Evolutionary conservation across 2,113 vertebrate species (phyloP).

Genomic region (Globicephala melas): DNA sequence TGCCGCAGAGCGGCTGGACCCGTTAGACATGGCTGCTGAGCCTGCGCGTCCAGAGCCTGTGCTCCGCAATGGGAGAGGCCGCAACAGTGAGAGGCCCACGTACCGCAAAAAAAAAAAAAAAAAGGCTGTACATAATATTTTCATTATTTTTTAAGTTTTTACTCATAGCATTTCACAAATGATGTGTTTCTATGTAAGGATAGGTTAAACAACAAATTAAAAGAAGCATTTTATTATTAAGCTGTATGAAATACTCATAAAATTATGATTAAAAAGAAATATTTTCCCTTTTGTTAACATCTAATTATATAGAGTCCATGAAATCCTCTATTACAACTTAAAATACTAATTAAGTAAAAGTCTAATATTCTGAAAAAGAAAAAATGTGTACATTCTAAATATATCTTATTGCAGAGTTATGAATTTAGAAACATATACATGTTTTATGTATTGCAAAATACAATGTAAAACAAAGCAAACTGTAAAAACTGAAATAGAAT

Average conservation of each 20-base stretch:
- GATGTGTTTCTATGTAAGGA: neutral
- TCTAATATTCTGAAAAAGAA: neutral
- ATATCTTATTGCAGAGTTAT: neutral
- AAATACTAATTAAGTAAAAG: slow-evolving; percentile 1
- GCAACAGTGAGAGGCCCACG: no score
- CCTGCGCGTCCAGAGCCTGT: no score
- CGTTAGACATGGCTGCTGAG: no score
- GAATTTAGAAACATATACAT: neutral
- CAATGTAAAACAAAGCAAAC: neutral
- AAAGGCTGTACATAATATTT: neutral
- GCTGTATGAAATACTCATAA: neutral
- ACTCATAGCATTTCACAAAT: neutral
- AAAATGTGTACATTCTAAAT: neutral
- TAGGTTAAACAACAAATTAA: neutral
- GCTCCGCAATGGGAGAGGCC: no score
- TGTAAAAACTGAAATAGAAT: neutral
- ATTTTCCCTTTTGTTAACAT: neutral
- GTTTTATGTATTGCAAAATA: neutral
- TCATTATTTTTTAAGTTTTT: neutral
- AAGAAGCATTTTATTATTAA: neutral
- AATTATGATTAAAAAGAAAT: neutral
- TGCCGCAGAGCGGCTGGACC: no score
- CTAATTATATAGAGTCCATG: neutral
- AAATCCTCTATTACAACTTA: slow-evolving; percentile 5
- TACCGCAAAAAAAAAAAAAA: neutral